Evolutionary conservation across 2,113 vertebrate species (phyloP).

Genomic region (Arvicanthis niloticus): DNA sequence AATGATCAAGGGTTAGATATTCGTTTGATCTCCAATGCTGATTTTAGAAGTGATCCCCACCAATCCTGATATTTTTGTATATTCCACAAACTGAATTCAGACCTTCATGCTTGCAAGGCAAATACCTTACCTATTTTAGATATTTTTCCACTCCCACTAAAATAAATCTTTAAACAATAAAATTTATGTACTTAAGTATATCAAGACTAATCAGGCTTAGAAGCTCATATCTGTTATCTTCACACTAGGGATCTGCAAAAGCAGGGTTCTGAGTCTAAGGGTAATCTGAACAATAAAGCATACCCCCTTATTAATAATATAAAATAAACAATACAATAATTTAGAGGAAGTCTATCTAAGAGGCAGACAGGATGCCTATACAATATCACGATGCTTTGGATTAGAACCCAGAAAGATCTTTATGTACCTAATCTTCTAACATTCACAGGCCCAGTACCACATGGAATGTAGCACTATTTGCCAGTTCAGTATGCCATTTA

Average conservation of each 20-base stretch:
- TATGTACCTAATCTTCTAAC: fast-evolving
- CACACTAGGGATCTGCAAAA: too few species aligned
- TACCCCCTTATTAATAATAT: too few species aligned
- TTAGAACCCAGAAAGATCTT: background rate
- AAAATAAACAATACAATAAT: background rate
- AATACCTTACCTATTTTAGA: background rate
- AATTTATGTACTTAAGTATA: background rate
- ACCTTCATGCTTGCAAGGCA: too few species aligned
- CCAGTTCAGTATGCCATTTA: background rate
- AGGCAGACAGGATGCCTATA: background rate
- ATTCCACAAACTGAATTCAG: background rate
- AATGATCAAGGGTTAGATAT: background rate
- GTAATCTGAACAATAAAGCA: background rate
- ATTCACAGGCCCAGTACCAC: background rate
- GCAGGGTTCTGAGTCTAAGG: background rate
- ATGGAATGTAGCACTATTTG: background rate
- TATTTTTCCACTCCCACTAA: background rate
- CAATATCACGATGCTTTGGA: background rate
- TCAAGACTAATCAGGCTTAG: background rate
- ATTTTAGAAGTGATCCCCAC: background rate
- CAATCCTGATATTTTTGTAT: background rate
- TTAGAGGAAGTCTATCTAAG: background rate
- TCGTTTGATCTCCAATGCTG: too few species aligned
- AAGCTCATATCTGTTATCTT: background rate
- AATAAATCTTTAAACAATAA: background rate